These are phyloP conservation scores for Azorinus chamasolen DNA, from an alignment of 2,888 invertebrate genomes.

Conservation along the genomic window DNA sequence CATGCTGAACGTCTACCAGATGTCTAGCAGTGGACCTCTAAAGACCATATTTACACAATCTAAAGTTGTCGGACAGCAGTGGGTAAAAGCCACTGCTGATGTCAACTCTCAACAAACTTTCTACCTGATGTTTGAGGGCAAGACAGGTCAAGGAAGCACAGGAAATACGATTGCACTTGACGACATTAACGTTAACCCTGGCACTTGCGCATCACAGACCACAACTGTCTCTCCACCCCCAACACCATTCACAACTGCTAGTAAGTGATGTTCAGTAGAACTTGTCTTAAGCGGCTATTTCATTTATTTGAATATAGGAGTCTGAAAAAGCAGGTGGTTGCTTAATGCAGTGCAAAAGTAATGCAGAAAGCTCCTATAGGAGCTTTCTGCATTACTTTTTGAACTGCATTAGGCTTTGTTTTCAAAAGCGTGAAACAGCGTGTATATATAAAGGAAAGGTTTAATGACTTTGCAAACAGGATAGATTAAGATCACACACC, in stretches of 20 bases:
- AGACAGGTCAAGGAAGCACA: slow-evolving; percentile 68
- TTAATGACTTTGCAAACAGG: too few species aligned
- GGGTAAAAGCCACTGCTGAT: slow-evolving; percentile 72
- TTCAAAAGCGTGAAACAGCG: too few species aligned
- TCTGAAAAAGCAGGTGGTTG: too few species aligned
- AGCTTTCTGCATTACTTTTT: too few species aligned
- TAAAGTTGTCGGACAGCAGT: slow-evolving; percentile 75
- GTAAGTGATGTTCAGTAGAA: too few species aligned
- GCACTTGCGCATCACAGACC: slow-evolving; percentile 72
- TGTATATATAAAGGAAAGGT: too few species aligned
- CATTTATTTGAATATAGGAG: too few species aligned
- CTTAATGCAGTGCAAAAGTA: too few species aligned
- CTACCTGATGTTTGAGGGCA: slow-evolving; percentile 78
- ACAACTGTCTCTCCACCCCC: slow-evolving; percentile 58
- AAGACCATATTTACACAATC: slow-evolving; percentile 67
- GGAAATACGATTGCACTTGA: slow-evolving; percentile 79
- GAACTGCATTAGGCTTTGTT: too few species aligned
- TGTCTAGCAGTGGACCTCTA: slow-evolving; percentile 31
- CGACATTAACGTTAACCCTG: slow-evolving; percentile 68
- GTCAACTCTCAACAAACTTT: slow-evolving; percentile 60
- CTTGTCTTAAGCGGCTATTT: too few species aligned
- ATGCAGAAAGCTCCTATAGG: too few species aligned
- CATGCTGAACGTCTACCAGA: slow-evolving; percentile 73
- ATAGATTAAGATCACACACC: too few species aligned
- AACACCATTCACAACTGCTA: slow-evolving; percentile 66